Evolutionary conservation across 1,140 invertebrate species (phyloP), one percentile per base, ranked within the genome.

Genomic region (Drosophila nebulosa): DNA sequence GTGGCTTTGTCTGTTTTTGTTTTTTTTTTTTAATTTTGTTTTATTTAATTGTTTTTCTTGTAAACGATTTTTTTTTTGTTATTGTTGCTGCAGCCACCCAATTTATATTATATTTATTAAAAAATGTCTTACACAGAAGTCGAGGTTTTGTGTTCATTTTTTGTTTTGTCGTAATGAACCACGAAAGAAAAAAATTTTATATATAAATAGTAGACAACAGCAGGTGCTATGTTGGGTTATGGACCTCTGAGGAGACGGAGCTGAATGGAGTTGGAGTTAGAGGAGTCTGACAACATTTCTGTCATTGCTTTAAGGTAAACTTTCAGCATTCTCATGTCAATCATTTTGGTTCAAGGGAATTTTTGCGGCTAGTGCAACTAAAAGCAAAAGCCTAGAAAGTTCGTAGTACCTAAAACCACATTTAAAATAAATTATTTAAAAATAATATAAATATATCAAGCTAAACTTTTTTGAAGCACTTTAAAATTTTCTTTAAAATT

Each of bases 301-400:
- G 67, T 74, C 71, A 90, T 90, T 88, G 76, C 80, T 74, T 90
- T 90, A 90, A 90, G 83, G 88, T 90, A 90, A 90, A 88, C 81
- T 90, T 90, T 53, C 76, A 88, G 76, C 86, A 90, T 90, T 90
- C 88, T 90, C 60, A 79, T 57, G 86, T 90, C 86, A 90, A 90
- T 90, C 86, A 86, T 46, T 46, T 46, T 46, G 21, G 39, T 46
- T 46, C 39, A 46, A 46, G 39, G 39, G 18, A 46, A 46, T 46
- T 46, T 46, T 10, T 21, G 39, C 39, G 39, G 18, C 16, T 12
- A 21, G 2, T 21, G 2, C 16, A 46, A 46, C 39, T 21, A 16
- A 46, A 46, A 46, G 39, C 39, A 46, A 21, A 46, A 46, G 39
- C 16, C 3, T 21, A 46, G 9, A 46, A 10, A 46, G 39, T 46